A percentile compares a stretch with the other conserved stretches of the same genome.
phyloP scores from a whole-genome alignment of 2,888 invertebrate species.

The Nomada lathburiana region DNA sequence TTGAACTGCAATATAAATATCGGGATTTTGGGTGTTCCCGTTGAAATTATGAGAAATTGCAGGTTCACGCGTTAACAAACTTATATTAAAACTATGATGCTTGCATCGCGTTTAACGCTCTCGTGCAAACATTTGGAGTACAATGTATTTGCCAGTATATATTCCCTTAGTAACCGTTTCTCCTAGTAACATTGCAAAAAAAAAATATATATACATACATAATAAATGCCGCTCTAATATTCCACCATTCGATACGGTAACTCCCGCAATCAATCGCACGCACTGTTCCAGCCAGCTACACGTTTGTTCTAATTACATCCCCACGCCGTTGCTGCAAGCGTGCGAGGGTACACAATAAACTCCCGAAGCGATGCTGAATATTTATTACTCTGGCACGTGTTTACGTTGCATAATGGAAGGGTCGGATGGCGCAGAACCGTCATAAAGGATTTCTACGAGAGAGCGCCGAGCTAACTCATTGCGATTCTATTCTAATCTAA shows the following conservation, averaged over 20 bases:
- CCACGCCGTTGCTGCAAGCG: background rate
- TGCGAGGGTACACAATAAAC: conserved; percentile 25
- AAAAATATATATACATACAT: no score
- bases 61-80: no score
- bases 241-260: background rate
- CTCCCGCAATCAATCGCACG: conserved; percentile 16
- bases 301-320: conserved; percentile 20
- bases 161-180: no score
- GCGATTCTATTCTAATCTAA: conserved; percentile 32
- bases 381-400: conserved; percentile 35
- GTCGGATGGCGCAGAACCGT: background rate
- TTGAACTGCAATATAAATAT: conserved; percentile 19
- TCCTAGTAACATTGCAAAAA: no score
- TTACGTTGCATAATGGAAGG: conserved; percentile 7
- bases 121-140: no score
- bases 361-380: conserved; percentile 23
- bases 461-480: conserved; percentile 24
- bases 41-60: background rate
- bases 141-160: no score
- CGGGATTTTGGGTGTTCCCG: background rate
- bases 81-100: no score
- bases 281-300: background rate
- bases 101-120: no score
- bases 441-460: conserved; percentile 38
- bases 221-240: no score